phyloP scores from a whole-genome alignment of 37 sponge, comb jelly and placozoan species.

The Ephydatia muelleri region DNA sequence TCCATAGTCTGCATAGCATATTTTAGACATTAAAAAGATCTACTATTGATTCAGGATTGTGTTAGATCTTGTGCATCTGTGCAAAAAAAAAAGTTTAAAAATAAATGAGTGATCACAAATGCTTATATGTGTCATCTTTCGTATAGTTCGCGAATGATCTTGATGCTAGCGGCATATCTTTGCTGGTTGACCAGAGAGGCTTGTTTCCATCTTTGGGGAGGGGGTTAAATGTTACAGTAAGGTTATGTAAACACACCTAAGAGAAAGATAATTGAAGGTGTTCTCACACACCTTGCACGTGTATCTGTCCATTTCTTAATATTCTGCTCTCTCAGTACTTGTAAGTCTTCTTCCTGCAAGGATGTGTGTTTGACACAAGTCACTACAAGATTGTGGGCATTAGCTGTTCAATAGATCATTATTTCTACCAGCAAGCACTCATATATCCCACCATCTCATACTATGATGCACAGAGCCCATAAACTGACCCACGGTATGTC shows the following conservation, averaged over 20 bases:
- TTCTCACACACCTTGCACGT: background rate
- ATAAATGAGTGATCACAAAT: background rate
- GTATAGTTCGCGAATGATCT: conserved; percentile 29
- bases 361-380: too few species aligned
- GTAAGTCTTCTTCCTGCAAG: too few species aligned
- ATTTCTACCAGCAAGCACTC: too few species aligned
- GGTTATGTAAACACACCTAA: background rate
- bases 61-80: background rate
- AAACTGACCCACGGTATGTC: too few species aligned
- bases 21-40: background rate
- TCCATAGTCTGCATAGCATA: background rate
- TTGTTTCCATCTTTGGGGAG: conserved; percentile 38
- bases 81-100: background rate
- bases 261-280: background rate
- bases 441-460: too few species aligned
- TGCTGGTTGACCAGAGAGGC: conserved; percentile 34
- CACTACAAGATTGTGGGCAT: too few species aligned
- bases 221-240: background rate
- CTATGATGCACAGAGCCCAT: too few species aligned
- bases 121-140: background rate
- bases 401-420: too few species aligned
- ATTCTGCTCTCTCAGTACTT: too few species aligned
- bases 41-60: too few species aligned
- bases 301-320: conserved; percentile 49
- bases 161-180: conserved; percentile 39